Conservation (phyloP, 2,797 vertebrate genomes). For the Buphagus erythrorhynchus region DNA sequence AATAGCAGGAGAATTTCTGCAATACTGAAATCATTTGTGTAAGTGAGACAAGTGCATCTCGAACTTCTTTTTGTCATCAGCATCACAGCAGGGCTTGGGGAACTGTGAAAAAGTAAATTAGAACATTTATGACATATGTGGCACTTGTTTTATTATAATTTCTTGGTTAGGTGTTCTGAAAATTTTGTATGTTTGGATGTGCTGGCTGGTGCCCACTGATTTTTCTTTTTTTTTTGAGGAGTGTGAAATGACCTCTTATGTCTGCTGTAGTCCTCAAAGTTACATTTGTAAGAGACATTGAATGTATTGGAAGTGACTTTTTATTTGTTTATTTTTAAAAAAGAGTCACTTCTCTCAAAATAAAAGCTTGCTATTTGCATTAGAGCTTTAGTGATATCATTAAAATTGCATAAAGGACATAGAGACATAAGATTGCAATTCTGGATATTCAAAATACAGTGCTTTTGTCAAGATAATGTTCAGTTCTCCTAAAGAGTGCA, state of each 20-base stretch:
- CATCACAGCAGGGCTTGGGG: neutral
- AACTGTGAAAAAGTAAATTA: neutral
- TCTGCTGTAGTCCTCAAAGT: neutral
- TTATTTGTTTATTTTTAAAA: neutral
- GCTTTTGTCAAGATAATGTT: neutral
- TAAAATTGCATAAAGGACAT: neutral
- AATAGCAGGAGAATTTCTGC: neutral
- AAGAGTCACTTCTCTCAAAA: neutral
- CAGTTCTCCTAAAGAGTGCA: neutral
- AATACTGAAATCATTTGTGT: neutral
- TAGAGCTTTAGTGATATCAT: neutral
- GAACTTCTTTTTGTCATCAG: conserved; percentile 4
- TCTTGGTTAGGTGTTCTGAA: neutral
- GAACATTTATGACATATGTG: neutral
- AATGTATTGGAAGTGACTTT: neutral
- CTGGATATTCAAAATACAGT: neutral
- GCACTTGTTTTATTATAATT: neutral
- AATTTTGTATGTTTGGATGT: neutral
- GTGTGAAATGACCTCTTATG: neutral
- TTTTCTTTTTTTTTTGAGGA: no score
- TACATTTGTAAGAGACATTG: neutral
- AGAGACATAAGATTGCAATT: neutral
- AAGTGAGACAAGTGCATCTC: neutral
- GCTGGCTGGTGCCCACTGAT: neutral
- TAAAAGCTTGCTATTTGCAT: neutral